phyloP scores from a whole-genome alignment of 2,797 vertebrate species.

The Danio albolineatus region DNA sequence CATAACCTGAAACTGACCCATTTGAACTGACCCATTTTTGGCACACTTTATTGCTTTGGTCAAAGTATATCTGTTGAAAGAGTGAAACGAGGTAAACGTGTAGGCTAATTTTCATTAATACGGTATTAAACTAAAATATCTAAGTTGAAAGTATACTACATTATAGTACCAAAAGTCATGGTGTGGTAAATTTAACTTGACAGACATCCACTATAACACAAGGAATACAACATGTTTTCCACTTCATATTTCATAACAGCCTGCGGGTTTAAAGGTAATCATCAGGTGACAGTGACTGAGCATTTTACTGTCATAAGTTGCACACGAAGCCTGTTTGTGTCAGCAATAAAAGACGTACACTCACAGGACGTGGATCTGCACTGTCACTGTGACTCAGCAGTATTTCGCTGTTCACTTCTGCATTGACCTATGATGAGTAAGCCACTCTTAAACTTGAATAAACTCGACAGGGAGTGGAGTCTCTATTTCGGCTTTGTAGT shows the following conservation, averaged over 20 bases:
- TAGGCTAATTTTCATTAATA: background rate
- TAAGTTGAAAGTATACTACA: too few species aligned
- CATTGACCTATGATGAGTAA: too few species aligned
- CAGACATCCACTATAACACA: background rate
- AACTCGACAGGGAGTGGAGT: background rate
- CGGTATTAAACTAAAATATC: background rate
- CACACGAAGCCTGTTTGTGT: background rate
- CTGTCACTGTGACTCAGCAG: slow-evolving; percentile 55
- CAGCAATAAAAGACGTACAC: background rate
- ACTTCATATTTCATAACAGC: background rate
- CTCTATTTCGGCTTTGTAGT: background rate
- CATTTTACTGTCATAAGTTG: background rate
- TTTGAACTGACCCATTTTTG: background rate
- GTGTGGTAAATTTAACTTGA: background rate
- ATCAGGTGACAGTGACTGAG: slow-evolving; percentile 27
- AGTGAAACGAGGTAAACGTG: background rate
- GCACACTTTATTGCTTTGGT: background rate
- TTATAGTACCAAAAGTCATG: background rate
- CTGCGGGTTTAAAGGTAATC: background rate
- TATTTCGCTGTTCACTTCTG: background rate
- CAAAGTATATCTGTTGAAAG: background rate
- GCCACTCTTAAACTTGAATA: background rate
- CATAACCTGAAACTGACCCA: background rate
- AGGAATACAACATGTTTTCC: background rate
- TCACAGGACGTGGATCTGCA: background rate